phyloP scores from a whole-genome alignment of 64 coral and sea anemone species.

The Trachythela sp. region DNA sequence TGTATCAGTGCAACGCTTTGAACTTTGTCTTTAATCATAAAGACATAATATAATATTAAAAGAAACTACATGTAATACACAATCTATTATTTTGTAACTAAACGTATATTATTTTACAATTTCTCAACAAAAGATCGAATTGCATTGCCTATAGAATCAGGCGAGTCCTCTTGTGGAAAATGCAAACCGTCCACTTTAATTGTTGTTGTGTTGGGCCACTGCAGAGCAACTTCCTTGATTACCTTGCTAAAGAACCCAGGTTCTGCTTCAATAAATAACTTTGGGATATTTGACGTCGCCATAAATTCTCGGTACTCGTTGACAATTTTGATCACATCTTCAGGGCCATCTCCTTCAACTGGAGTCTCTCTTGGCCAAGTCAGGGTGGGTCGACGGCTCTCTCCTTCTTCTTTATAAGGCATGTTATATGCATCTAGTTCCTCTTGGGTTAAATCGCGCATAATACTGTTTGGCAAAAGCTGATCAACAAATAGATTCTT shows the following conservation, averaged over 20 bases:
- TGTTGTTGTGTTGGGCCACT: neutral
- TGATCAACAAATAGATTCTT: neutral
- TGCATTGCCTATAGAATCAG: neutral
- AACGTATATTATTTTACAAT: neutral
- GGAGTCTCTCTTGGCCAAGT: conserved; percentile 22
- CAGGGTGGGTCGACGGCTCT: neutral
- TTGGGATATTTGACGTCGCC: neutral
- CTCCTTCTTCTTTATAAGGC: neutral
- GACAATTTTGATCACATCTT: neutral
- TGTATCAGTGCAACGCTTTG: too few relatives aligned
- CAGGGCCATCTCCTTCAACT: neutral
- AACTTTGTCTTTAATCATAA: too few relatives aligned
- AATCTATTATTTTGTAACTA: neutral
- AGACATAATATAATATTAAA: too few relatives aligned
- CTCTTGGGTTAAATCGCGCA: neutral
- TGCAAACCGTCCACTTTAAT: neutral
- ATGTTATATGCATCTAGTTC: neutral
- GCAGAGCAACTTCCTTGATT: neutral
- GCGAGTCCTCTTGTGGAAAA: conserved; percentile 9
- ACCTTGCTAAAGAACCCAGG: neutral
- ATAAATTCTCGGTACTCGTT: neutral
- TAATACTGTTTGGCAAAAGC: neutral
- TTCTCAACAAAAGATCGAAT: neutral
- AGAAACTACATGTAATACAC: neutral
- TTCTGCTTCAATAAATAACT: conserved; percentile 9